Evolutionary conservation across 2,113 vertebrate genomes (phyloP), one percentile per base, ranked within the genome.

Genomic region (Otis tarda): DNA sequence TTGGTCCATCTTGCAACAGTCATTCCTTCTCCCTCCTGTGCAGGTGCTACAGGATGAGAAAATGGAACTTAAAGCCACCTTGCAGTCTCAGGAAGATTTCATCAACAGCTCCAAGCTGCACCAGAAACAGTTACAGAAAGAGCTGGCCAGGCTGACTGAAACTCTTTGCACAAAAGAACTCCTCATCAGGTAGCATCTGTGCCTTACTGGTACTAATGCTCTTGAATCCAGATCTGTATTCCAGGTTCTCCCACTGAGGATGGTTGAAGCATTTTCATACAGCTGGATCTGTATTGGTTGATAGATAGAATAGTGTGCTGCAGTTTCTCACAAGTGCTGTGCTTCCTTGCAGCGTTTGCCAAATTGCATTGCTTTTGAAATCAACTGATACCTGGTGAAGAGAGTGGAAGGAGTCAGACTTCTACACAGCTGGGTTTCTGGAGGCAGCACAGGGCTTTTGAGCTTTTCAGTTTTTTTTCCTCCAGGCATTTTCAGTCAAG

Each of bases 41-140:
- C 94, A 99, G 99, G 90, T 98, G 52, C 93, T 98, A 12, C 97
- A 97, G 69, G 98, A 98, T 92, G 98, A 99, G 94, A 98, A 98
- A 89, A 97, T 96, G 67, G 98, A 98, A 47, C 97, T 98, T 52
- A 98, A 89, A 57, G 97, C 97, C 78, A 98, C 98, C 24, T 95
- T 98, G 90, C 97, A 98, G 69, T 97, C 98, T 86, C 98, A 99
- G 93, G 98, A 98, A 82, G 93, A 98, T 80, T 98, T 98, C 78
- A 97, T 98, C 56, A 96, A 24, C 35, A 98, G 97, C 64, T 83
- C 97, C 55, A 98, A 96, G 92, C 64, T 97, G 17, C 98, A 98
- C 56, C 97, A 97, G 65, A 98, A 99, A 7, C 97, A 98, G 75
- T 95, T 99, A 56, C 96, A 95, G 33, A 97, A 97, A 7, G 98